These are phyloP conservation scores for Trematomus loennbergii DNA, from an alignment of 2,113 vertebrate genomes.

Conservation along the genomic window DNA sequence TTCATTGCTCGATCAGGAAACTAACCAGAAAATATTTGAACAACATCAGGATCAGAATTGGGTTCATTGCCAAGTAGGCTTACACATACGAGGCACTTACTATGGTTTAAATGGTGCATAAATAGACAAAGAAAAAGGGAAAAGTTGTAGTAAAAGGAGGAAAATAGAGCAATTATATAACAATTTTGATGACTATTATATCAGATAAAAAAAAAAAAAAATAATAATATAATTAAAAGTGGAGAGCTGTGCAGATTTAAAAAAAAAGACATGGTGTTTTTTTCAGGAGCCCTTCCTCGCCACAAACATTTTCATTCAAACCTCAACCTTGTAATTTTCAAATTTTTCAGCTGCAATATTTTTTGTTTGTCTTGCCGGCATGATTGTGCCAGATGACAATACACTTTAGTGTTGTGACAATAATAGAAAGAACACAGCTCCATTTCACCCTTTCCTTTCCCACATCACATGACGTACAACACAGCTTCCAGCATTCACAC, in stretches of 20 bases:
- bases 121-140: too few relatives aligned
- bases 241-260: background rate
- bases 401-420: background rate
- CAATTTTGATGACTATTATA: too few relatives aligned
- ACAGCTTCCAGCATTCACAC: slow-evolving; percentile 50
- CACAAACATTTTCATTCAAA: background rate
- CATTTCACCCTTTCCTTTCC: background rate
- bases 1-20: background rate
- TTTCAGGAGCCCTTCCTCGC: background rate
- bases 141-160: too few relatives aligned
- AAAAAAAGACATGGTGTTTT: background rate
- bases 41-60: background rate
- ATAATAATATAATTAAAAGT: too few relatives aligned
- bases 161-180: too few relatives aligned
- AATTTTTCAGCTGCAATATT: background rate
- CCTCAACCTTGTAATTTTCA: background rate
- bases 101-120: too few relatives aligned
- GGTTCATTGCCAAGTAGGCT: too few relatives aligned
- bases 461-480: slow-evolving; percentile 10
- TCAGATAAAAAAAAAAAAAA: too few relatives aligned
- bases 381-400: background rate
- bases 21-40: too few relatives aligned
- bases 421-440: background rate
- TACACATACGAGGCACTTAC: too few relatives aligned
- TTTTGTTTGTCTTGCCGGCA: background rate